Evolutionary conservation across 1,140 invertebrate genomes (phyloP), one percentile per base, ranked within the genome.

Genomic region (Temnothorax nylanderi): DNA sequence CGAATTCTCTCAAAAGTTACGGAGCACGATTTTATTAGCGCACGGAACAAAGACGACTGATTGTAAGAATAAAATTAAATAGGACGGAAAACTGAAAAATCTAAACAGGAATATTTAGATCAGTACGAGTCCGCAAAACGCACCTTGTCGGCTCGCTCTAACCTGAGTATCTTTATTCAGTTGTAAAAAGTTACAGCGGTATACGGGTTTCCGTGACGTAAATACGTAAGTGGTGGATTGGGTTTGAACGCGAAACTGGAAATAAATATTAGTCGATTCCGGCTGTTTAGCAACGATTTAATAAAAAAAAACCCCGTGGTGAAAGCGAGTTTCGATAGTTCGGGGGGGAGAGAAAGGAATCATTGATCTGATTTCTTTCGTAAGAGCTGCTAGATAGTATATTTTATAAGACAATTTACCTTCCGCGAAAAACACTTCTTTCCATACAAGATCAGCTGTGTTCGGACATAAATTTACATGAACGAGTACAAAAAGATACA

Each of bases 251-350:
- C n/a, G 54, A 74, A 60, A 82, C 51, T 18, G 32, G 37, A 81
- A 72, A 72, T 58, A 49, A 54, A 75, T 18, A 82, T 71, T 16
- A 26, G 51, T 54, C 37, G 54, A 74, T 49, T 34, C 32, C 80
- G 18, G 56, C 5, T 60, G 13, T 84, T 84, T 49, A 10, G 54
- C 13, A 16, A 16, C 11, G n/a, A 49, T 18, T 74, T 62, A 56
- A 84, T 62, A 75, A 60, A 84, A 75, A 71, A 84, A 75, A 71
- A 60, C 16, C 4, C 54, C 69, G 47, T 56, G 41, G 80, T 84
- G 80, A 84, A 84, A 84, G 80, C 58, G 54, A 84, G 69, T 60
- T 60, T 75, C 80, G 69, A 84, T 75, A 26, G 67, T 75, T 60
- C n/a, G 37, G 32, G 47, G 32, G 47, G 32, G 44, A 47, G 51